A percentile compares a stretch with the other conserved stretches of the same genome.
Conservation (phyloP, 2,797 vertebrate genomes). For the Coranthus polyacanthus region DNA sequence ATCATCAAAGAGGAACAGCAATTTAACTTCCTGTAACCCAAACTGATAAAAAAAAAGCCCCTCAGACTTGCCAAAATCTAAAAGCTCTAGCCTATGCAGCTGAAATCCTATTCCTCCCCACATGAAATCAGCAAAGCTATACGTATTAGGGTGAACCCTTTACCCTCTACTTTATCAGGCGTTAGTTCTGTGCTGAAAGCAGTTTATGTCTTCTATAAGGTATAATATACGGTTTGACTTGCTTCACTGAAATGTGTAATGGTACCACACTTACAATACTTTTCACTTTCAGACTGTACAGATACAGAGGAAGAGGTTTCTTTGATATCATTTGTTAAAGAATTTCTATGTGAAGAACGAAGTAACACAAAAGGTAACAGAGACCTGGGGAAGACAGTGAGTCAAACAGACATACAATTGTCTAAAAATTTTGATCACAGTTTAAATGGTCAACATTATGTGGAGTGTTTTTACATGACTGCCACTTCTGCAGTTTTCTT, state of each 20-base stretch:
- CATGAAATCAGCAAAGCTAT: constrained; percentile 35
- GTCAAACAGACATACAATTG: no score
- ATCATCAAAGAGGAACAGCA: constrained; percentile 35
- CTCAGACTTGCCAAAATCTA: constrained; percentile 18
- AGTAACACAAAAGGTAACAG: neutral
- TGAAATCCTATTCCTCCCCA: constrained; percentile 25
- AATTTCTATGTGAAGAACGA: neutral
- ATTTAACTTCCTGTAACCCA: constrained; percentile 22
- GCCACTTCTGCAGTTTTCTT: no score
- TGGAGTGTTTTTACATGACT: no score
- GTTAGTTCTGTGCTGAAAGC: constrained; percentile 14
- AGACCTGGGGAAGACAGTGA: no score
- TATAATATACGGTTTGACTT: constrained; percentile 6
- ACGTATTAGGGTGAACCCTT: constrained; percentile 30
- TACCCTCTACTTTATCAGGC: constrained; percentile 24
- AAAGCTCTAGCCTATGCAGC: constrained; percentile 35
- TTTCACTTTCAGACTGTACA: neutral
- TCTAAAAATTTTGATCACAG: no score
- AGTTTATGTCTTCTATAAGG: constrained; percentile 21
- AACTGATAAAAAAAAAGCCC: constrained; percentile 34
- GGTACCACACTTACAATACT: neutral
- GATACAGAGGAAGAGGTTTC: neutral
- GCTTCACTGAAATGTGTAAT: neutral
- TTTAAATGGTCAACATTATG: no score
- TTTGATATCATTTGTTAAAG: neutral